Evolutionary conservation across 2,888 invertebrate species (phyloP).

Genomic region (Drosophila macrospina): DNA sequence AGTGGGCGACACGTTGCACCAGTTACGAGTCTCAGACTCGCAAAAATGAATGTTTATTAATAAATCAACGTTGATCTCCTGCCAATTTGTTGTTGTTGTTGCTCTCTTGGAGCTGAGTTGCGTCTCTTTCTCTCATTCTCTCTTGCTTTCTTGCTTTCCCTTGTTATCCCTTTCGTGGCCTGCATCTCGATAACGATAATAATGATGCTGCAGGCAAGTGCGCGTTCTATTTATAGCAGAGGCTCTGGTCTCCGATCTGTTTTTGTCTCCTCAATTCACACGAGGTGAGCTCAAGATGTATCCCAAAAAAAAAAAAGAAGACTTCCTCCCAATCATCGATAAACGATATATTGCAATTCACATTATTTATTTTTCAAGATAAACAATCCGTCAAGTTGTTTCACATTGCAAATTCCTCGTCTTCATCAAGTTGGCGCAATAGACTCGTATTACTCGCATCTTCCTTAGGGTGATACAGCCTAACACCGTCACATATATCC

Average conservation of each 20-base stretch:
- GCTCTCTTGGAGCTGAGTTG: no score
- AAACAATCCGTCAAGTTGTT: no score
- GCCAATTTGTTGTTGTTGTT: neutral
- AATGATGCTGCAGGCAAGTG: conserved; percentile 21
- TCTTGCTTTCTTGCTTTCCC: no score
- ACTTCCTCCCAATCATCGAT: no score
- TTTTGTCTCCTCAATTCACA: neutral
- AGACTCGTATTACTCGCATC: no score
- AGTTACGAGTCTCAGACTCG: neutral
- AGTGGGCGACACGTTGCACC: conserved; percentile 1
- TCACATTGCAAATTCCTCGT: no score
- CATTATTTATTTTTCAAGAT: no score
- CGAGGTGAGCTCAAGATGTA: neutral
- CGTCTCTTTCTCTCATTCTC: neutral
- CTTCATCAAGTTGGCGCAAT: no score
- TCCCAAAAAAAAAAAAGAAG: neutral
- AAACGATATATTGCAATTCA: no score
- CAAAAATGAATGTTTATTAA: conserved; percentile 29
- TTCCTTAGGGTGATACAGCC: no score
- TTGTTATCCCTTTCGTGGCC: conserved; percentile 1
- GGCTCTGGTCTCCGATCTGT: conserved; percentile 13
- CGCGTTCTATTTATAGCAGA: conserved; percentile 29
- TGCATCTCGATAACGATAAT: conserved; percentile 34
- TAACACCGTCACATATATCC: no score
- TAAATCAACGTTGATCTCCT: conserved; percentile 38